A percentile compares a stretch with the other conserved stretches of the same genome.
phyloP scores from a whole-genome alignment of 1,140 invertebrate genomes.

The Lordiphosa stackelbergi region DNA sequence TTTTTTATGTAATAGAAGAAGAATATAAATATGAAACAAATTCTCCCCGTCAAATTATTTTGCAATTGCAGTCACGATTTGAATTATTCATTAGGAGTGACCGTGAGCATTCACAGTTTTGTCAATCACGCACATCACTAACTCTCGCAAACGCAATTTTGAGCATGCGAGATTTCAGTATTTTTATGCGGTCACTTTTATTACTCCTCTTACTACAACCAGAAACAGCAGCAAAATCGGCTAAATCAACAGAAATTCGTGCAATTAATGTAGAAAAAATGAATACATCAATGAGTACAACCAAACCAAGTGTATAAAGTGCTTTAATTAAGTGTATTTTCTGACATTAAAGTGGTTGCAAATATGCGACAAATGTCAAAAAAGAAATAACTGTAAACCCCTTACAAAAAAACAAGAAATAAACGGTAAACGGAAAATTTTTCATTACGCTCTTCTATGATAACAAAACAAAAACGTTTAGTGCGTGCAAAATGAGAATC shows the following conservation, averaged over 20 bases:
- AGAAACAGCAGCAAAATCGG: constrained; percentile 2
- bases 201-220: background rate
- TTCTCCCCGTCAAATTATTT: too few relatives aligned
- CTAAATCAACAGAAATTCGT: background rate
- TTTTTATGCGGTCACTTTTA: background rate
- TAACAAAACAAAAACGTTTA: constrained; percentile 17
- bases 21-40: too few relatives aligned
- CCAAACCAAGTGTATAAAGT: constrained; percentile 16
- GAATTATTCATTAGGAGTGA: too few relatives aligned
- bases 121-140: too few relatives aligned
- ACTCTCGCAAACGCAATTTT: too few relatives aligned
- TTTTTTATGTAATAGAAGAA: too few relatives aligned
- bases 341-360: constrained; percentile 22
- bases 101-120: too few relatives aligned
- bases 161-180: too few relatives aligned
- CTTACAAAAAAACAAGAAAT: background rate
- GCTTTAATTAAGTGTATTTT: constrained; percentile 3
- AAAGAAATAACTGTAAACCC: constrained; percentile 25
- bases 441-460: constrained; percentile 8
- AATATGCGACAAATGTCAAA: constrained; percentile 48
- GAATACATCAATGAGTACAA: constrained; percentile 6
- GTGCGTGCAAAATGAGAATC: constrained; percentile 64
- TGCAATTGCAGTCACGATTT: too few relatives aligned
- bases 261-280: constrained; percentile 26
- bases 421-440: constrained; percentile 29